Evolutionary conservation across 2,797 vertebrate species (phyloP).

Genomic region (Gymnodraco acuticeps): DNA sequence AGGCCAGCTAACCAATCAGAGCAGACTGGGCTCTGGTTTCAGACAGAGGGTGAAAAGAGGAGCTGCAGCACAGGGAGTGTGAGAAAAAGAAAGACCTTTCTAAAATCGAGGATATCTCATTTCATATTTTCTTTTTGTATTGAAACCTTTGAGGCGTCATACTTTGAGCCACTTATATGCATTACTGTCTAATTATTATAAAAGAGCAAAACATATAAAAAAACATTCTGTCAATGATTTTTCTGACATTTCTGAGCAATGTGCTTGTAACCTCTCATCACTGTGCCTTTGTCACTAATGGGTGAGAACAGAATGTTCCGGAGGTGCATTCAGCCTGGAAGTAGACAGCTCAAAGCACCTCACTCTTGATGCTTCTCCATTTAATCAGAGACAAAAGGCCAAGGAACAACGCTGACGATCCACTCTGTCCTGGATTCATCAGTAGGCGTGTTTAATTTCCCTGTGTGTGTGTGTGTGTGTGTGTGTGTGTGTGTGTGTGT

Average conservation of each 20-base stretch:
- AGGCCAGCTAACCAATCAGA: too few relatives aligned
- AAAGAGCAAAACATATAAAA: background rate
- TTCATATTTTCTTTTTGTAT: background rate
- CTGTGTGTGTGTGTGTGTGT: conserved; percentile 8
- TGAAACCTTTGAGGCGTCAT: background rate
- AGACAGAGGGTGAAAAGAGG: too few relatives aligned
- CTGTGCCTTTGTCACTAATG: conserved; percentile 28
- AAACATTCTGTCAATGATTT: background rate
- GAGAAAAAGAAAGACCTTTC: too few relatives aligned
- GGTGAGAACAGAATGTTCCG: conserved; percentile 57
- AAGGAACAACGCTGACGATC: conserved; percentile 60
- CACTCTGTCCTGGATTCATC: conserved; percentile 68
- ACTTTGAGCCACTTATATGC: background rate
- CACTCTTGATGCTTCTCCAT: conserved; percentile 35
- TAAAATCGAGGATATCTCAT: too few relatives aligned
- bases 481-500: conserved; percentile 26
- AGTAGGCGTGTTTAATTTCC: conserved; percentile 62
- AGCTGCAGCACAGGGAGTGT: too few relatives aligned
- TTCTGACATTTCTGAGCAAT: conserved; percentile 34
- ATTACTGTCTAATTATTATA: background rate
- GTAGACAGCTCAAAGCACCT: conserved; percentile 33
- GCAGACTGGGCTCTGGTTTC: too few relatives aligned
- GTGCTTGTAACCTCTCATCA: conserved; percentile 17
- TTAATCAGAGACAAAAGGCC: conserved; percentile 73
- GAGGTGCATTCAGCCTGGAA: conserved; percentile 34